A percentile compares a stretch with the other conserved stretches of the same genome.
Evolutionary conservation across 2,888 invertebrate species (phyloP).

Genomic region (Lampropteryx suffumata): DNA sequence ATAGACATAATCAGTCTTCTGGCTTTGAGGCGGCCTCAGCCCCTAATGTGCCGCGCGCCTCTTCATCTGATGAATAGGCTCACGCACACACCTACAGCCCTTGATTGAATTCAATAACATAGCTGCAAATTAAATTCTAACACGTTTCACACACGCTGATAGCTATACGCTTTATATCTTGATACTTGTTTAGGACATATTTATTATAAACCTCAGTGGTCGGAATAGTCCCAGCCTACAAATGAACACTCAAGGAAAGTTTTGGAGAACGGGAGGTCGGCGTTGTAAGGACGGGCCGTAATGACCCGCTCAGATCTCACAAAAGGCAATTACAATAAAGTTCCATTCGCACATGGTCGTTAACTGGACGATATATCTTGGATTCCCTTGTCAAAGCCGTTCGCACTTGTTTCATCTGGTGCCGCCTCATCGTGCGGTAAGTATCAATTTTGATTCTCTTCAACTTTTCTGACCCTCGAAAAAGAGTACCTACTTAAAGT

Average conservation of each 20-base stretch:
- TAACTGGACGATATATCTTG: constrained; percentile 80
- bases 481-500: not conserved
- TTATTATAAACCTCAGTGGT: constrained; percentile 44
- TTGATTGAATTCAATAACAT: constrained; percentile 57
- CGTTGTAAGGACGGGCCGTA: constrained; percentile 69
- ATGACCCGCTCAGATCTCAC: constrained; percentile 80
- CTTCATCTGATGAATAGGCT: constrained; percentile 76
- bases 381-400: constrained; percentile 64
- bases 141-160: constrained; percentile 24
- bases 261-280: constrained; percentile 69
- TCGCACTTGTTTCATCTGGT: constrained; percentile 64
- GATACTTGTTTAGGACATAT: constrained; percentile 31
- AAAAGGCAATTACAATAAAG: constrained; percentile 83
- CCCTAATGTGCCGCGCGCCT: constrained; percentile 75
- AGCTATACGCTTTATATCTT: constrained; percentile 31
- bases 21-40: constrained; percentile 80
- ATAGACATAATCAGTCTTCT: constrained; percentile 83
- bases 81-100: constrained; percentile 59
- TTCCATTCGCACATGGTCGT: constrained; percentile 81
- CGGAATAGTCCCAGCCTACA: constrained; percentile 41
- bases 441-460: constrained; percentile 21
- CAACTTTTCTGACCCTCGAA: not conserved
- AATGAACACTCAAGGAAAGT: constrained; percentile 62
- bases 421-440: constrained; percentile 14
- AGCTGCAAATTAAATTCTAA: constrained; percentile 40